Evolutionary conservation across 2,888 invertebrate genomes (phyloP).

Genomic region (Alviniconcha strummeri): DNA sequence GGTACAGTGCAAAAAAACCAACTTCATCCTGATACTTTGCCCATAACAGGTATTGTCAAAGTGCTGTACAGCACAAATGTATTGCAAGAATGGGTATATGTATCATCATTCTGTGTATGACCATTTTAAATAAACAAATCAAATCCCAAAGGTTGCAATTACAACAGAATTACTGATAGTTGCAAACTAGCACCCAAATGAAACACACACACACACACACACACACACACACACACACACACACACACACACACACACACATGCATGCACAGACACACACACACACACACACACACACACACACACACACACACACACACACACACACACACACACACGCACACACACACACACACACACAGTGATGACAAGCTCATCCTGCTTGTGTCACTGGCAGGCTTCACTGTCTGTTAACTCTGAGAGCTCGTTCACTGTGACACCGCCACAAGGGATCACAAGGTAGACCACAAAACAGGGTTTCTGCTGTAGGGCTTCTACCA

Average conservation of each 20-base stretch:
- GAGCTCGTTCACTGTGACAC: not conserved
- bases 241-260: slow-evolving; percentile 7
- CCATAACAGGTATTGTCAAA: too few species aligned
- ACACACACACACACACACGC: not conserved
- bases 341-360: slow-evolving; percentile 1
- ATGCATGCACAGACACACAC: slow-evolving; percentile 10
- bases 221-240: too few species aligned
- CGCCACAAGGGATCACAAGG: not conserved
- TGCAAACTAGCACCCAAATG: too few species aligned
- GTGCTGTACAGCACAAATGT: too few species aligned
- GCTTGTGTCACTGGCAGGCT: not conserved
- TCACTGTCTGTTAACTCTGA: not conserved
- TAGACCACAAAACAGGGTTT: not conserved
- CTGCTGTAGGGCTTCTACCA: not conserved
- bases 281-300: slow-evolving; percentile 18
- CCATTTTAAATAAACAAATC: too few species aligned
- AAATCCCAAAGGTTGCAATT: too few species aligned
- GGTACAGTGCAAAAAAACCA: too few species aligned
- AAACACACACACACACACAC: too few species aligned
- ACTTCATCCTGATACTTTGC: too few species aligned
- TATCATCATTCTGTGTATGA: too few species aligned
- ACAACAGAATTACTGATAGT: too few species aligned
- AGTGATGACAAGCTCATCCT: not conserved
- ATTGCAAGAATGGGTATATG: too few species aligned
- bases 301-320: slow-evolving; percentile 14